Base-by-base conservation (phyloP, 1,140 invertebrate genomes). In the Heliothis virescens region DNA sequence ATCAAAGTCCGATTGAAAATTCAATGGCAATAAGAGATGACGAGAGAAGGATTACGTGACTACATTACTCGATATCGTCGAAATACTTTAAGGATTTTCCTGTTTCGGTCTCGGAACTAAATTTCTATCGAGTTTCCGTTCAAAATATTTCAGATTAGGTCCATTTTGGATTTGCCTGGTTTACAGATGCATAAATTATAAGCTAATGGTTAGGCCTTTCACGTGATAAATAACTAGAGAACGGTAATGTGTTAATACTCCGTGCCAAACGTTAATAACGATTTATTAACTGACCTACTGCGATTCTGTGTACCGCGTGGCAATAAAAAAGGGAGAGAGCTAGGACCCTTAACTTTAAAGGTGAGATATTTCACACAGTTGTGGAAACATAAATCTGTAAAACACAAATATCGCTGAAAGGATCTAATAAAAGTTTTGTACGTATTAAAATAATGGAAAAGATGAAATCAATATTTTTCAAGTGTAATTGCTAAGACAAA, bases 381-480 rank as follows among this genome's bases (percentile, higher is more conserved):
- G 48, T 62, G 62, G 62, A 59, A 47, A 69, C 52, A 69, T 63
- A 67, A 78, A 78, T 59, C 26, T 69, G 62, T 69, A 57, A 69
- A 78, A 57, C 48, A 67, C 69, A 55, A 52, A 75, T 63, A 73
- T 73, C 71, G 53, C 16, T 59, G 75, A 78, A 67, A 67, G 50
- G 62, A 78, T 78, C 75, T 59, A 69, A 55, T 67, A 78, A 78
- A 78, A 69, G 63, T 78, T 78, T 67, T 69, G 59, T 65, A 53
- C 62, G 16, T 72, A 79, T 73, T 74, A 76, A 79, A 85, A 83
- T 80, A 82, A 80, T 79, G 82, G 67, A 80, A 83, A 87, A 89
- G 90, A 92, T 91, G 86, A 90, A 90, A 93, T 93, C 91, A 89
- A 92, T 92, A 90, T 92, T 91, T 93, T 93, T 88, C 34, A 89